Percentiles rank a stretch among this genome's conserved stretches.
phyloP scores from a whole-genome alignment of 2,113 vertebrate genomes.

The Corythornis vintsioides region DNA sequence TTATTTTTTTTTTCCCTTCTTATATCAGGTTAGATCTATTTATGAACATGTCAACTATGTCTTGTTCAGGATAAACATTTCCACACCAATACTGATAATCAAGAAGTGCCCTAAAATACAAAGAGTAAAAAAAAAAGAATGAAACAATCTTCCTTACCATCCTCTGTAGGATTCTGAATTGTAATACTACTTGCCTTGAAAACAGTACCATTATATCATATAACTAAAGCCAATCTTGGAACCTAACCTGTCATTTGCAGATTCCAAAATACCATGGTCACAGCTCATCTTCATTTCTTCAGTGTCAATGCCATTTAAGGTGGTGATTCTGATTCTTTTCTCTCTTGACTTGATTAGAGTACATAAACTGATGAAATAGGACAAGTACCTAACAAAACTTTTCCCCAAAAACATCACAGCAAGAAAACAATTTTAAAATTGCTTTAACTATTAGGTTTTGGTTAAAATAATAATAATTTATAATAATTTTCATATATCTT shows the following conservation, averaged over 20 bases:
- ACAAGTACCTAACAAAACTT: neutral
- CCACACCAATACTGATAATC: neutral
- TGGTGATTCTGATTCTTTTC: neutral
- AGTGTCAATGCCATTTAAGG: neutral
- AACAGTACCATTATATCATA: neutral
- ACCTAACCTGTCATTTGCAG: neutral
- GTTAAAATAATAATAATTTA: neutral
- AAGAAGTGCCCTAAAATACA: neutral
- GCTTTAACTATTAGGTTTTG: neutral
- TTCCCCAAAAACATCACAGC: neutral
- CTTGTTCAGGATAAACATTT: neutral
- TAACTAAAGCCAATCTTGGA: neutral
- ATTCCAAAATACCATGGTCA: neutral
- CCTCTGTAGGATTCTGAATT: neutral
- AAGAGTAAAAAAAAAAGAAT: neutral
- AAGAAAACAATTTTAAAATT: neutral
- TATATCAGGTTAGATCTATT: neutral
- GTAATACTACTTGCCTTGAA: neutral
- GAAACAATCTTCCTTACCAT: neutral
- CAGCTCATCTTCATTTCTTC: neutral
- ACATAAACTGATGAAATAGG: neutral
- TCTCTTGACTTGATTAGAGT: neutral
- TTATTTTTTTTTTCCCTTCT: neutral
- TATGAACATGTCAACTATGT: neutral
- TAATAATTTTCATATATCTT: neutral